Evolutionary conservation across 64 coral and sea anemone species (phyloP).

Genomic region (Actinia equina): DNA sequence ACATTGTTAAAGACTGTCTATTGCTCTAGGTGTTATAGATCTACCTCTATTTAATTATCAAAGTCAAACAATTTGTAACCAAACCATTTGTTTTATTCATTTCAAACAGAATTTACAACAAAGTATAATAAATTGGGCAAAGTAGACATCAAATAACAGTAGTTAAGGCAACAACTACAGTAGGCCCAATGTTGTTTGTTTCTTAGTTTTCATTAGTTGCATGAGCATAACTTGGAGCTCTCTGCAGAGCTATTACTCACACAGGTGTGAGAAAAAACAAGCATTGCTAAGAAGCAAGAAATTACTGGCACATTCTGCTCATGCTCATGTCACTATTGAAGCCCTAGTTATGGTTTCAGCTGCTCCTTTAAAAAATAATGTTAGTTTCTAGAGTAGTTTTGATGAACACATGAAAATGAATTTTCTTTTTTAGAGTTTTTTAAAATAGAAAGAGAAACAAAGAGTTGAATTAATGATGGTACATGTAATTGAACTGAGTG

Average conservation of each 20-base stretch:
- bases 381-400: slow-evolving; percentile 10
- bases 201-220: slow-evolving; percentile 31
- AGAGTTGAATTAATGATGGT: not conserved
- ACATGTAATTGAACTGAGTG: no score
- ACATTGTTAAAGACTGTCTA: no score
- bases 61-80: slow-evolving; percentile 30
- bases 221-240: slow-evolving; percentile 15
- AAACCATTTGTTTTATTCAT: slow-evolving; percentile 28
- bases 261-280: slow-evolving; percentile 20
- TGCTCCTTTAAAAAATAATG: not conserved
- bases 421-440: not conserved
- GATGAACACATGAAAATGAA: slow-evolving; percentile 2
- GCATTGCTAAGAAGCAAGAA: not conserved
- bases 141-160: slow-evolving; percentile 9
- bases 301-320: not conserved
- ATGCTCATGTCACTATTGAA: not conserved
- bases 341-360: not conserved
- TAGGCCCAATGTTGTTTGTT: slow-evolving; percentile 9
- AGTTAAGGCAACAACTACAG: slow-evolving; percentile 2
- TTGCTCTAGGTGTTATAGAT: slow-evolving; percentile 8
- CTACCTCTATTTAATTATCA: slow-evolving; percentile 17
- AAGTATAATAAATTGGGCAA: slow-evolving; percentile 25
- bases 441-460: not conserved
- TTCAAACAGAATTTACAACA: slow-evolving; percentile 27
- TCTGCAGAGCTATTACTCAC: slow-evolving; percentile 15